phyloP scores from a whole-genome alignment of 2,888 invertebrate species.

The Chloromyia formosa region DNA sequence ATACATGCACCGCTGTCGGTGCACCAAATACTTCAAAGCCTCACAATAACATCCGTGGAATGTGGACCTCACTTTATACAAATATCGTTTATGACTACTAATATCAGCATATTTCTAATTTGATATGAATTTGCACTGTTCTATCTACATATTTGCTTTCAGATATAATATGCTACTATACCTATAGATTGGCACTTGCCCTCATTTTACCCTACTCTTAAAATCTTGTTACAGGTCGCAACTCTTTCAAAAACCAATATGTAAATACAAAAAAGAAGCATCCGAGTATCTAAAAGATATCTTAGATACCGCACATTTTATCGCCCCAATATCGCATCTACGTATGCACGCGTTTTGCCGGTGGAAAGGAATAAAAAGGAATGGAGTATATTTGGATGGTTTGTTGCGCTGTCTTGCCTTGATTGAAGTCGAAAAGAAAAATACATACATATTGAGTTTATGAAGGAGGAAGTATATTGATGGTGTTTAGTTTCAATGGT shows the following conservation, averaged over 20 bases:
- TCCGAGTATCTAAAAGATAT: slow-evolving; percentile 20
- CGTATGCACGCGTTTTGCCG: background rate
- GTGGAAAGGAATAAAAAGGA: background rate
- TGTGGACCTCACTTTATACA: no score
- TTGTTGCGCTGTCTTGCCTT: slow-evolving; percentile 28
- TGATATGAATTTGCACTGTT: no score
- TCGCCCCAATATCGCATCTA: background rate
- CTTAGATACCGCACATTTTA: slow-evolving; percentile 13
- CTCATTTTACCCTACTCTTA: slow-evolving; percentile 1
- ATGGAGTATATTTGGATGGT: background rate
- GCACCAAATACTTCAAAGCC: no score
- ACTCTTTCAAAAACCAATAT: slow-evolving; percentile 22
- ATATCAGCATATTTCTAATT: no score
- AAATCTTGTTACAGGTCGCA: slow-evolving; percentile 15
- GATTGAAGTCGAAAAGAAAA: slow-evolving; percentile 37
- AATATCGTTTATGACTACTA: no score
- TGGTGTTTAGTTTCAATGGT: slow-evolving; percentile 43
- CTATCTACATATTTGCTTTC: no score
- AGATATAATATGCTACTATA: no score
- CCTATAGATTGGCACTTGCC: no score
- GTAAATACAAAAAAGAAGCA: slow-evolving; percentile 6
- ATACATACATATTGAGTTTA: slow-evolving; percentile 31
- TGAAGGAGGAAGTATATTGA: slow-evolving; percentile 44
- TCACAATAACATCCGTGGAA: no score
- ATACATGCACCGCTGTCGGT: no score